Base-by-base conservation (phyloP, 2,797 vertebrate species). In the Lagorchestes hirsutus region DNA sequence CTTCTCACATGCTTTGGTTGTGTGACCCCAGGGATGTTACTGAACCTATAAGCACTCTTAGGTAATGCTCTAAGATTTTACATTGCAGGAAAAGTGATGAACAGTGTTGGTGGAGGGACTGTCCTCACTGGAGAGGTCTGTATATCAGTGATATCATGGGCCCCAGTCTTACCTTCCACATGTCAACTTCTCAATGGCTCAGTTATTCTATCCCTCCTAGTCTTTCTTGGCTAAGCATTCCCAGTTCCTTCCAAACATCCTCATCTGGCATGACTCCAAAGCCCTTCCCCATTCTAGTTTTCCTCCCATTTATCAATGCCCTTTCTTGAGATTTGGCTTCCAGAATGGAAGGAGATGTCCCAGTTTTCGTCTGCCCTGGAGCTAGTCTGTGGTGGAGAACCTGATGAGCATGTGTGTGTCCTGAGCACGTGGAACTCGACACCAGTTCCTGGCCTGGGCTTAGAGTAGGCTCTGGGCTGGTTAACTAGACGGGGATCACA, bases 401-500 rank as follows among this genome's bases (percentile, higher is more conserved):
- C 67, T 82, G 67, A 46, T 0, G 67, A 18, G 6, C 28, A 22
- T 40, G 67, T 82, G 67, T 0, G 6, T 24, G 18, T 74, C 14
- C n/a, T 74, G 62, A 31, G 4, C 58, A 59, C 3, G 3, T 59
- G 58, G 29, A 59, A 13, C 58, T 59, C 29, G 29, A 11, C 11
- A 31, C 58, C 58, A 59, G 29, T 14, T 62, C 31, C n/a, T 18
- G 34, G 31, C 14, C 31, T 67, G 14, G 62, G 34, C 22, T 87
- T 16, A 27, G 40, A 87, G 74, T 22, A 87, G 40, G 1, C 22
- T 40, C 40, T 27, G 40, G 40, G 22, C 0, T 22, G 74, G 14
- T 91, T 90, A 58, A 92, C 67, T 95, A 93, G 31, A 74, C 94
- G 82, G 57, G 58, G 0, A 50, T 62, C 95, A 62, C 57, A 94